Evolutionary conservation across 2,797 vertebrate species (phyloP).

Genomic region (Peromyscus attwateri): DNA sequence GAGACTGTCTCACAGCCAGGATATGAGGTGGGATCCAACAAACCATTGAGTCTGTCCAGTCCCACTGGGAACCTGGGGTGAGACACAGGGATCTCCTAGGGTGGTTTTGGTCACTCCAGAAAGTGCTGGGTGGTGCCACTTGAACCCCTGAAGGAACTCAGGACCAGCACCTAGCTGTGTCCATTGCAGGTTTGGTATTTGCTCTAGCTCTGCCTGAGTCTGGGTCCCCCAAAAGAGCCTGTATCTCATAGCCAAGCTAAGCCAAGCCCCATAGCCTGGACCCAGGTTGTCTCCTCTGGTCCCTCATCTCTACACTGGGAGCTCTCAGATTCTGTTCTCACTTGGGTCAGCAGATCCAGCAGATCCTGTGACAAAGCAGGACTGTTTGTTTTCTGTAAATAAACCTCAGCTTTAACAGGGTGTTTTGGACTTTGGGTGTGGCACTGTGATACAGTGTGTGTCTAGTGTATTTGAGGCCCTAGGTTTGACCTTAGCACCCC

Average conservation of each 20-base stretch:
- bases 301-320: too few species aligned
- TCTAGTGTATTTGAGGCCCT: background rate
- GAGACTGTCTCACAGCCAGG: background rate
- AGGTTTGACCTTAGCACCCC: background rate
- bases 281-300: background rate
- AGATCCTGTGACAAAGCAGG: background rate
- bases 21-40: background rate
- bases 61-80: background rate
- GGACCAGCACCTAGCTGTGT: background rate
- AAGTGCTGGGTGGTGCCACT: background rate
- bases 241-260: background rate
- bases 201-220: background rate
- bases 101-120: background rate
- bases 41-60: too few species aligned
- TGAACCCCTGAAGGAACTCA: background rate
- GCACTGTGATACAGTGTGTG: background rate
- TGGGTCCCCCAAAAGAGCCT: background rate
- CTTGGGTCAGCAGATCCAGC: background rate
- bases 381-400: background rate
- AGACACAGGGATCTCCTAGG: background rate
- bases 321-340: background rate
- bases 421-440: background rate
- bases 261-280: background rate
- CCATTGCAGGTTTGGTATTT: background rate
- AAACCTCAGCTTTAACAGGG: background rate